Conservation (phyloP, 1,140 invertebrate genomes). For the Ips typographus region DNA sequence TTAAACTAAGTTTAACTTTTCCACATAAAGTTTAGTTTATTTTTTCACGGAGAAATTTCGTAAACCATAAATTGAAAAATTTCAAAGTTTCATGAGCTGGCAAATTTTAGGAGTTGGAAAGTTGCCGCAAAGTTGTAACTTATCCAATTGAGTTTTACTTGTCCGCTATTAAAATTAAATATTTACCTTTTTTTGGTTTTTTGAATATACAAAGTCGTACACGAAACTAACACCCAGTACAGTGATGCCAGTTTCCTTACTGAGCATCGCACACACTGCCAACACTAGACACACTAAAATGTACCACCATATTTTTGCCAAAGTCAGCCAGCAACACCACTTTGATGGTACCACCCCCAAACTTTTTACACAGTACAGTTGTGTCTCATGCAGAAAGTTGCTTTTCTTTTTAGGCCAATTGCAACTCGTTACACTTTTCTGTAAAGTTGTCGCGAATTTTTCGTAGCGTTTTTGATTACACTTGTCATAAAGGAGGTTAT, state of each 20-base stretch:
- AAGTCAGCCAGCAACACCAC: constrained; percentile 48
- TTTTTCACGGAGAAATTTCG: constrained; percentile 24
- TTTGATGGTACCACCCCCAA: background rate
- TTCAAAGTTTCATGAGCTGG: constrained; percentile 26
- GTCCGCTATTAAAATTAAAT: background rate
- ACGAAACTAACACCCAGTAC: constrained; percentile 84
- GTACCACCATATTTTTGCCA: constrained; percentile 59
- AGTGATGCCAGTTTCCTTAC: constrained; percentile 91
- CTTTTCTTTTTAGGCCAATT: constrained; percentile 45
- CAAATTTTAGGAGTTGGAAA: constrained; percentile 12
- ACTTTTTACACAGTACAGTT: background rate
- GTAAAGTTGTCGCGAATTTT: constrained; percentile 43
- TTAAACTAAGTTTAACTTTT: constrained; percentile 28
- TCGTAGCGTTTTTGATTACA: constrained; percentile 39
- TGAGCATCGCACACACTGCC: constrained; percentile 72
- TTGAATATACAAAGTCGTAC: constrained; percentile 62
- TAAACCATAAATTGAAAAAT: constrained; percentile 35
- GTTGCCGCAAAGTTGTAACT: constrained; percentile 23
- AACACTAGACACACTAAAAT: constrained; percentile 58
- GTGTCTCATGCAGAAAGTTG: background rate
- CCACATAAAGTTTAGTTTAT: constrained; percentile 23
- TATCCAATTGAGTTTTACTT: constrained; percentile 20
- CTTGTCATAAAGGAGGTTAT: constrained; percentile 14
- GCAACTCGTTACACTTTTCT: constrained; percentile 45
- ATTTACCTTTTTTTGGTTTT: constrained; percentile 34